Conservation (phyloP, 2,797 vertebrate genomes). For the Galago senegalensis region DNA sequence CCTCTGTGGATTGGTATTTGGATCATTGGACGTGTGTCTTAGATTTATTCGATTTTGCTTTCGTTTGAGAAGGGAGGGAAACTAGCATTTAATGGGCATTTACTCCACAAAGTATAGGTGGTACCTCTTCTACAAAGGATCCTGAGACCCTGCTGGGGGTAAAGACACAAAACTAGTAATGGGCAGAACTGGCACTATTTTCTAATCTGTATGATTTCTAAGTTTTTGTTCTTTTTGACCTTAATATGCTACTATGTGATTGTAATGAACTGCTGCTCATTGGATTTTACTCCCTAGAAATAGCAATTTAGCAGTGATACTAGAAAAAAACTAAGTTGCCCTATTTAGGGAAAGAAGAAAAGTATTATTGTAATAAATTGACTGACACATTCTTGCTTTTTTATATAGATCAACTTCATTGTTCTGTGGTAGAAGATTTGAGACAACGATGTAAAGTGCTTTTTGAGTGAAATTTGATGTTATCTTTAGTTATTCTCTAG, state of each 20-base stretch:
- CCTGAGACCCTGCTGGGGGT: background rate
- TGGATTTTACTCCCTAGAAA: conserved; percentile 45
- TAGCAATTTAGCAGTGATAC: background rate
- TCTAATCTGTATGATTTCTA: background rate
- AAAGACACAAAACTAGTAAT: background rate
- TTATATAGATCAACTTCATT: background rate
- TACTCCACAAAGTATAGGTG: background rate
- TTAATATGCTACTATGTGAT: background rate
- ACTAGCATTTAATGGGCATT: background rate
- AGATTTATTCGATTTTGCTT: conserved; percentile 9
- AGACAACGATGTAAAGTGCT: conserved; percentile 4
- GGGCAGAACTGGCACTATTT: background rate
- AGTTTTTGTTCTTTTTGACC: conserved; percentile 28
- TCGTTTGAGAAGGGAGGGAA: conserved; percentile 42
- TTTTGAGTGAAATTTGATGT: conserved; percentile 56
- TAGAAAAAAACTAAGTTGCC: background rate
- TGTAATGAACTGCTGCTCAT: conserved; percentile 13
- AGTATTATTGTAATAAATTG: conserved; percentile 3
- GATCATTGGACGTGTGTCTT: background rate
- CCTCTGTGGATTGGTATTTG: conserved; percentile 21
- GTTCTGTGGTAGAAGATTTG: background rate
- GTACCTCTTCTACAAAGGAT: background rate
- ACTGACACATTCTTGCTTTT: background rate
- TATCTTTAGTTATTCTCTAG: background rate
- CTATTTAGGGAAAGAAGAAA: conserved; percentile 31